phyloP scores from a whole-genome alignment of 2,888 invertebrate genomes.

The Polyploca ridens region DNA sequence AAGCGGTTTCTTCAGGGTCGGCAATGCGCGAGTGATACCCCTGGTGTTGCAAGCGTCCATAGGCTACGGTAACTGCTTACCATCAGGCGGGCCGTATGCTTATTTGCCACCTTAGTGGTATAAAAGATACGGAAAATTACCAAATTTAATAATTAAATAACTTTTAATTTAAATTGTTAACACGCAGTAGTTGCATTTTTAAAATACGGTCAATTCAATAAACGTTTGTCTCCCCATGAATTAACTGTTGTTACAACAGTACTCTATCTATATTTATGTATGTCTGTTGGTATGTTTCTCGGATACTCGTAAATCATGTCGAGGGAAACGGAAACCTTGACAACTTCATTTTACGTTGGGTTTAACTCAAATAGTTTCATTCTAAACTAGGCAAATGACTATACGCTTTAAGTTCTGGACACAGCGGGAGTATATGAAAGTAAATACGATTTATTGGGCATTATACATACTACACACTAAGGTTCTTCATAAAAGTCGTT shows the following conservation, averaged over 20 bases:
- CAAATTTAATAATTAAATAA: too few species aligned
- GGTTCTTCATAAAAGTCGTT: too few species aligned
- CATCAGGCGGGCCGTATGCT: too few species aligned
- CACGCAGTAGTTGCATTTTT: not conserved
- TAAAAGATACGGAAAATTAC: too few species aligned
- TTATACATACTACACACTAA: too few species aligned
- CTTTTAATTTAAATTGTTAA: too few species aligned
- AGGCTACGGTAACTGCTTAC: too few species aligned
- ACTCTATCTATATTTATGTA: not conserved
- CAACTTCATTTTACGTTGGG: slow-evolving; percentile 16
- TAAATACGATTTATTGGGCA: too few species aligned
- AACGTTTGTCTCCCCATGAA: not conserved
- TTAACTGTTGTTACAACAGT: not conserved
- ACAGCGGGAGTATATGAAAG: not conserved
- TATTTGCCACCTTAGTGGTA: too few species aligned
- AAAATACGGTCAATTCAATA: not conserved
- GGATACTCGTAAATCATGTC: slow-evolving; percentile 37
- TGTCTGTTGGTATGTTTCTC: slow-evolving; percentile 16
- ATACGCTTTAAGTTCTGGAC: not conserved
- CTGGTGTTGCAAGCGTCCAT: too few species aligned
- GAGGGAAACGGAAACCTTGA: slow-evolving; percentile 19
- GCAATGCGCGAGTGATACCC: too few species aligned
- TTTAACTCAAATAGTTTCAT: slow-evolving; percentile 16
- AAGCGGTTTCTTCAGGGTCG: too few species aligned
- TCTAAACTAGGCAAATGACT: slow-evolving; percentile 12